phyloP scores from a whole-genome alignment of 92 coral and sea anemone genomes.

The Phenganax subtilis region DNA sequence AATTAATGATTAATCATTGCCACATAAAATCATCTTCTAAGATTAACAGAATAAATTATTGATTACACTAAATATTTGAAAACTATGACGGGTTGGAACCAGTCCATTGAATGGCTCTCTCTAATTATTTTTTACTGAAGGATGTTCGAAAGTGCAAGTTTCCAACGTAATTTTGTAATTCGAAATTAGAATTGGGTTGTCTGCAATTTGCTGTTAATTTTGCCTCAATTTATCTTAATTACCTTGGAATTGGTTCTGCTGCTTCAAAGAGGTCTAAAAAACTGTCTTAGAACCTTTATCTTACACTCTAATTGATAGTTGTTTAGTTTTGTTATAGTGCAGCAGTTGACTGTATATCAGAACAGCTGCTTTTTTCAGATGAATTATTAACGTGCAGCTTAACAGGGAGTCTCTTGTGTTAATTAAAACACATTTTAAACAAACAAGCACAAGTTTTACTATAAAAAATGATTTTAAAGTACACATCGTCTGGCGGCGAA shows the following conservation, averaged over 20 bases:
- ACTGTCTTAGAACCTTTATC: no score
- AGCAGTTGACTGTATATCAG: not conserved
- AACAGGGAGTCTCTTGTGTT: conserved; percentile 6
- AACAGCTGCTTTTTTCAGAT: not conserved
- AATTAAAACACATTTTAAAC: not conserved
- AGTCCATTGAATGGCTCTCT: not conserved
- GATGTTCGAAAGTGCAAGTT: no score
- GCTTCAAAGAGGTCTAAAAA: no score
- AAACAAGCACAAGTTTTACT: not conserved
- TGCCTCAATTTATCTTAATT: no score
- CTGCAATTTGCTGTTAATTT: no score
- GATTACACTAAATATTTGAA: not conserved
- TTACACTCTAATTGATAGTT: no score
- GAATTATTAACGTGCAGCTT: not conserved
- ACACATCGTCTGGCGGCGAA: not conserved
- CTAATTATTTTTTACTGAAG: not conserved
- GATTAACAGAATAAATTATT: not conserved
- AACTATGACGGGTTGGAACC: not conserved
- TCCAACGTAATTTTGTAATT: no score
- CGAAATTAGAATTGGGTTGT: no score
- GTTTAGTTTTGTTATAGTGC: no score
- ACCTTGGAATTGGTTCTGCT: no score
- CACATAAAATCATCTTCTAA: no score
- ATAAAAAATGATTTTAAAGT: not conserved
- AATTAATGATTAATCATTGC: conserved; percentile 3